Evolutionary conservation across 2,113 vertebrate species (phyloP), one percentile per base, ranked within the genome.

Genomic region (Redunca redunca): DNA sequence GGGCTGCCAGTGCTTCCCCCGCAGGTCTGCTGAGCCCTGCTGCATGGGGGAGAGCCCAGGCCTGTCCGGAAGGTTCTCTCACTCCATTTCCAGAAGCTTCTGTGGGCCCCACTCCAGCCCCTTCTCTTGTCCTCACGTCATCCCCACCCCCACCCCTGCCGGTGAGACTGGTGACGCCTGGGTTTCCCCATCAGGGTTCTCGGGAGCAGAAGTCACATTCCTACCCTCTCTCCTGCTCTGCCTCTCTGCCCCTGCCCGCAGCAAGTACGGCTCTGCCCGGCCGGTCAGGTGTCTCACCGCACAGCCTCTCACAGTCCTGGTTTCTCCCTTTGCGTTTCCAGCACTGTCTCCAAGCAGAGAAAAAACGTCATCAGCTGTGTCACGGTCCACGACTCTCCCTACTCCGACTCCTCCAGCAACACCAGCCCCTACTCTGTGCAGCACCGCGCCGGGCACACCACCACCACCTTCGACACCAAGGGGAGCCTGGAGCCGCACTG

Each of bases 301-400:
- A 14, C 25, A n/a, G 52, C 89, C 46, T 8, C 95, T 90, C 83
- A n/a, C 2, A 0, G 17, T 19, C 36, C n/a, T 93, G 26, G 28
- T 58, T 12, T 95, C 58, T 64, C 97, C 77, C 97, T 88, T 89
- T 97, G 40, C 83, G 4, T 98, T 98, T 98, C 2, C 98, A 99
- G 99, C 99, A 99, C 99, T 23, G 99, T 99, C 96, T 99, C 99
- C 96, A 99, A 99, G 98, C 99, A 99, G 97, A 99, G 99, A 96
- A 99, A 99, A 98, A 99, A 99, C 3, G 99, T 99, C 98, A 99
- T 99, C 99, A 99, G 99, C 99, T 99, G 99, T 4, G 99, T 99
- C 98, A 99, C 99, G 0, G 99, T 99, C 98, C 99, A 99, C 3
- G 99, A 99, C 98, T 99, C 99, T 0, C 99, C 99, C 2, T 99